Conservation (phyloP, 2,113 vertebrate species). For the Pterocles orientalis region DNA sequence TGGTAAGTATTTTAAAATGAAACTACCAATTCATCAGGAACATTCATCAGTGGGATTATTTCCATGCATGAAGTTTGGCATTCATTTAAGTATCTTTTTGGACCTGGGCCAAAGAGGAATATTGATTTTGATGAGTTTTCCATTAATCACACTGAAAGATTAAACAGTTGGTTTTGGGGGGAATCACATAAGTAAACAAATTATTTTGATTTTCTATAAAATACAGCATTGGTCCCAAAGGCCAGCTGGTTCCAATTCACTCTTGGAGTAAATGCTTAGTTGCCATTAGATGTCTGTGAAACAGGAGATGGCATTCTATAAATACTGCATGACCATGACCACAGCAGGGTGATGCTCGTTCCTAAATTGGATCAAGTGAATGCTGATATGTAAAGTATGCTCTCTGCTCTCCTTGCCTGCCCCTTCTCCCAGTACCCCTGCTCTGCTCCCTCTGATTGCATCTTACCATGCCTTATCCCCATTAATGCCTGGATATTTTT, state of each 20-base stretch:
- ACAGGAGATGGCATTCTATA: conserved; percentile 49
- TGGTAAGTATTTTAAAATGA: background rate
- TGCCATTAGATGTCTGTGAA: conserved; percentile 29
- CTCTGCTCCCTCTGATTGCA: background rate
- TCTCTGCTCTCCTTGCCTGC: conserved; percentile 38
- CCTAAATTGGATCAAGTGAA: conserved; percentile 55
- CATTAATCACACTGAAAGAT: conserved; percentile 19
- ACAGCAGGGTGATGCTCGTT: background rate
- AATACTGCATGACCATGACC: conserved; percentile 51
- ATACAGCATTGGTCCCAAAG: background rate
- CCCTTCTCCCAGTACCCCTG: background rate
- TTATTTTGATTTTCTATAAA: conserved; percentile 16
- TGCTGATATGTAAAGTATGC: conserved; percentile 56
- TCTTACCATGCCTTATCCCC: background rate
- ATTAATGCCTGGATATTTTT: conserved; percentile 35
- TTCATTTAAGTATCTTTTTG: conserved; percentile 24
- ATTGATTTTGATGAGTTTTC: conserved; percentile 35
- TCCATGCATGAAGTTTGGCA: background rate
- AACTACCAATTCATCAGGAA: background rate
- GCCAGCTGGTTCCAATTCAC: background rate
- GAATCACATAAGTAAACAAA: conserved; percentile 17
- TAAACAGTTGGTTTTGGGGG: background rate
- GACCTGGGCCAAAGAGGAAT: background rate
- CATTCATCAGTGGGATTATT: background rate
- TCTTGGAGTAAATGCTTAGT: background rate